phyloP scores from a whole-genome alignment of 1,140 invertebrate species.

The Drosophila varians region DNA sequence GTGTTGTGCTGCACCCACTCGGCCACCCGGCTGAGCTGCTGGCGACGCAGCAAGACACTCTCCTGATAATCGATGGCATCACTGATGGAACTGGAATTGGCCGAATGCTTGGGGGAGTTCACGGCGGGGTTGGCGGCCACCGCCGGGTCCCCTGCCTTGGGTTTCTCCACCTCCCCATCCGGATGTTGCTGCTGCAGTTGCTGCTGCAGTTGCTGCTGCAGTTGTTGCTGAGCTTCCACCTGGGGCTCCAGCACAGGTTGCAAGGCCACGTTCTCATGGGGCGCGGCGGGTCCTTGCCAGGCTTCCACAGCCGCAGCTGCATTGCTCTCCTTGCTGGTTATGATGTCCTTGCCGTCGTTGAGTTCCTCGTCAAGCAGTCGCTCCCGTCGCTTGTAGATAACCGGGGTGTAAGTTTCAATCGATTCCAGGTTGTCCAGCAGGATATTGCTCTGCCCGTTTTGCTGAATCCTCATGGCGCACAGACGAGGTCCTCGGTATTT shows the following conservation, averaged over 20 bases:
- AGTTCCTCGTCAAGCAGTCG: conserved; percentile 79
- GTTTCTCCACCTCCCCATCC: conserved; percentile 42
- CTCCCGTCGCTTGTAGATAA: conserved; percentile 87
- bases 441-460: conserved; percentile 90
- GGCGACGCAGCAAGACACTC: conserved; percentile 84
- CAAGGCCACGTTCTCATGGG: conserved; percentile 57
- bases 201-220: background rate
- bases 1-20: conserved; percentile 88
- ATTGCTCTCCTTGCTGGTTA: conserved; percentile 79
- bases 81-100: conserved; percentile 76
- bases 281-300: conserved; percentile 57
- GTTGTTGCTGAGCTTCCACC: conserved; percentile 37
- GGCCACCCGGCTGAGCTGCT: conserved; percentile 87
- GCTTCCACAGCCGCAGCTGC: conserved; percentile 61
- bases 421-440: conserved; percentile 90
- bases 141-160: background rate
- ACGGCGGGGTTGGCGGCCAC: conserved; percentile 1
- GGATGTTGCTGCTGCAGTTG: background rate
- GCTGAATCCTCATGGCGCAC: conserved; percentile 89
- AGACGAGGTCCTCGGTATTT: conserved; percentile 87
- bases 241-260: conserved; percentile 69
- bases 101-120: conserved; percentile 66
- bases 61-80: conserved; percentile 80
- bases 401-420: conserved; percentile 86
- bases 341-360: conserved; percentile 82